Conservation (phyloP, 2,113 vertebrate genomes). For the Lampris incognitus region DNA sequence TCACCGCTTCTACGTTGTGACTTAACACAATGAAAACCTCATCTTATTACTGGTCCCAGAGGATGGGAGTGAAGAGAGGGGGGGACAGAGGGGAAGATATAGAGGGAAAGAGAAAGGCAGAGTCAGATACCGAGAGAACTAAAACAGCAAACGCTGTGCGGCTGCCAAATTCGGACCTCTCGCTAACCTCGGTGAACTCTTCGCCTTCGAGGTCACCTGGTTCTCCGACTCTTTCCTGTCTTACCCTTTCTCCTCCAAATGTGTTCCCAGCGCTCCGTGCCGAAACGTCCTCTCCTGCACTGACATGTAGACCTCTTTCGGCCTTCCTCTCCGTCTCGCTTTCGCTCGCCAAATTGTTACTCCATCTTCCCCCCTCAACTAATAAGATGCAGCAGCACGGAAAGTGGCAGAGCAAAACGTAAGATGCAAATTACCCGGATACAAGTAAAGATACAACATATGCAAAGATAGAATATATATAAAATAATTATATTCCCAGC, state of each 20-base stretch:
- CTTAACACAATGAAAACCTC: conserved; percentile 31
- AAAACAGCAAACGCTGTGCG: neutral
- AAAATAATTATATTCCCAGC: too few species aligned
- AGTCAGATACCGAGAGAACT: neutral
- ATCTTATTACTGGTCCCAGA: conserved; percentile 30
- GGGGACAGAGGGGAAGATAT: neutral
- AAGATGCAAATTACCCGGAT: too few species aligned
- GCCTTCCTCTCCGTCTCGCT: neutral
- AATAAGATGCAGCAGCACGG: too few species aligned
- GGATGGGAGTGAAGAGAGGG: neutral
- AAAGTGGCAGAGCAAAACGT: too few species aligned
- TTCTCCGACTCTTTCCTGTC: neutral
- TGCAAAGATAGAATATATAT: too few species aligned
- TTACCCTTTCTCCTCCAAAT: neutral
- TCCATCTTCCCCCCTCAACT: too few species aligned
- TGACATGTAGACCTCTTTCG: neutral
- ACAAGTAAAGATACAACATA: too few species aligned
- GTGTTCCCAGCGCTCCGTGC: neutral
- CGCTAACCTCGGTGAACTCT: too few species aligned
- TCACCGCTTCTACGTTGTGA: conserved; percentile 17
- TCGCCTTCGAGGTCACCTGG: too few species aligned
- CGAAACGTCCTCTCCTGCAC: too few species aligned
- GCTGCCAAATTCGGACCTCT: too few species aligned
- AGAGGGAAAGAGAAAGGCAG: conserved; percentile 7
- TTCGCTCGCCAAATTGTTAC: neutral